Base-by-base conservation (phyloP, 2,113 vertebrate species). In the Isichthys henryi region DNA sequence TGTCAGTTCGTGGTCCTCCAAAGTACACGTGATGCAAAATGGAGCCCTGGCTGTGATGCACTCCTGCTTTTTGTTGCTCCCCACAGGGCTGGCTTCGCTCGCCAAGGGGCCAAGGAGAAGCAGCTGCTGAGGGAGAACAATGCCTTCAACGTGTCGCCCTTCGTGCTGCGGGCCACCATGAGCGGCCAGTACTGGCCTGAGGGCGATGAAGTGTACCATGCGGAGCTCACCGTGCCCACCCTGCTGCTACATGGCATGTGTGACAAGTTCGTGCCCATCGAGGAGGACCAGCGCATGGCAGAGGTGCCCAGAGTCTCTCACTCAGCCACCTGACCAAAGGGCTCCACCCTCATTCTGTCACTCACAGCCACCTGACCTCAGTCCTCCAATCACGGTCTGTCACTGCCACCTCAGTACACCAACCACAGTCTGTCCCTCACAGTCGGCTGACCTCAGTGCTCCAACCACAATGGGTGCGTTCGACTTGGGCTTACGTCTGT, bases 111-210 rank as follows among this genome's bases (percentile, higher is more conserved):
- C 93, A 99, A 98, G 93, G 98, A 99, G 93, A 99, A 99, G 94
- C 98, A 99, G 95, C 95, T 99, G 91, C 92, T 99, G 92, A 97
- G 96, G 92, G 98, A 99, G 82, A 97, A 98, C 85, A 99, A 99
- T 0, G 98, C 98, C 3, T 99, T 99, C 95, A 99, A 98, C 0
- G 98, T 99, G 74, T 97, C 98, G 0, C 97, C 98, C 1, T 99
- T 99, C 0, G 98, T 99, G 52, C 95, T 99, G 90, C 94, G 98
- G 5, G 98, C 98, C 93, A 99, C 97, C 96, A 99, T 99, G 98
- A 98, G 98, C 0, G 98, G 98, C 0, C 98, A 99, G 95, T 99
- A 99, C 95, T 99, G 98, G 98, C 98, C 98, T 0, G 98, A 99
- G 91, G 98, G 98, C 0, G 98, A 99, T 0, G 98, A 99, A 91